phyloP scores from a whole-genome alignment of 92 coral and sea anemone species.

The Epizoanthus ramosus region DNA sequence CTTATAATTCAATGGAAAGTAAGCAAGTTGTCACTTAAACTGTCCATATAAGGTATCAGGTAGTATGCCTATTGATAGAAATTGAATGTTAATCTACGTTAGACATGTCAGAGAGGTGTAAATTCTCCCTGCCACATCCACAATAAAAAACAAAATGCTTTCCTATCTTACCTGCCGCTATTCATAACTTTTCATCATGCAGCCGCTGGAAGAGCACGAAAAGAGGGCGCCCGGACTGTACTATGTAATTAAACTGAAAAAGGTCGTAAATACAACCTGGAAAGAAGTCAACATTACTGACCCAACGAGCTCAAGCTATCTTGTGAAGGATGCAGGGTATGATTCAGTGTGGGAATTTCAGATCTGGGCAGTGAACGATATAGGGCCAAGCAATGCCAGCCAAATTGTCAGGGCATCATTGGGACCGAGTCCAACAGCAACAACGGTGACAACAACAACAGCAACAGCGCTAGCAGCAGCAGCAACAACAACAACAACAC shows the following conservation, averaged over 20 bases:
- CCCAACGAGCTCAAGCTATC: constrained; percentile 6
- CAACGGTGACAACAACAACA: neutral
- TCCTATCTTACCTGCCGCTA: no score
- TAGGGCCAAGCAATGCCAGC: constrained; percentile 3
- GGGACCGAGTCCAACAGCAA: neutral
- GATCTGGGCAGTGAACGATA: constrained; percentile 11
- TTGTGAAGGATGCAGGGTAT: constrained; percentile 4
- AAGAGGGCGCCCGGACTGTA: neutral
- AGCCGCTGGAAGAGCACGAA: neutral
- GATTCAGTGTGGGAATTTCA: constrained; percentile 2
- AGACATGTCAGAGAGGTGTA: no score
- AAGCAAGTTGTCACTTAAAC: neutral
- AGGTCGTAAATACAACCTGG: constrained; percentile 1
- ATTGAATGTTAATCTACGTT: no score
- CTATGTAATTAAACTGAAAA: constrained; percentile 16
- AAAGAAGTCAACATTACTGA: constrained; percentile 15
- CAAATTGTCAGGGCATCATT: neutral
- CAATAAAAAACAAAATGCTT: no score
- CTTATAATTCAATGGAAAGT: constrained; percentile 21
- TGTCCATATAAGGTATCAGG: no score
- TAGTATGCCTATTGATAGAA: no score
- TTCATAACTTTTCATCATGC: no score
- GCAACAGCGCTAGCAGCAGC: constrained; percentile 9
- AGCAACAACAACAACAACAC: constrained; percentile 1
- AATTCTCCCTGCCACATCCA: no score